Evolutionary conservation across 2,888 invertebrate species (phyloP), one percentile per base, ranked within the genome.

Genomic region (Eupithecia insigniata): DNA sequence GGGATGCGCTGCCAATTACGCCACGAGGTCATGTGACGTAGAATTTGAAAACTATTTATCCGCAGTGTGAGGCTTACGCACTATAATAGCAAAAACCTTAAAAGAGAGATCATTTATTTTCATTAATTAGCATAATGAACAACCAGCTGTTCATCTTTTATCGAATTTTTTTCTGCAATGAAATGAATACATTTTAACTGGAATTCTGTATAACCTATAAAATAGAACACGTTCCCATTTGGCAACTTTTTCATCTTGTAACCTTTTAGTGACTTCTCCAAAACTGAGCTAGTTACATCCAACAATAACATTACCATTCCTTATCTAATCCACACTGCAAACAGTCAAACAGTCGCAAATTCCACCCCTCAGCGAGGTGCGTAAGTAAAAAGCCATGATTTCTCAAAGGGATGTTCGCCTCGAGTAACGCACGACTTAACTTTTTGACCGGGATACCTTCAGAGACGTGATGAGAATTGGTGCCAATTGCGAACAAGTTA

Each of bases 391-490:
- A 85, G 81, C 87, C 87, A 90, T 92, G 92, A 92, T 92, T 92
- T 92, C 92, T 91, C 92, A 89, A 89, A 92, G 92, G 92, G 88
- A 90, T 90, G 91, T 90, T 88, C 89, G 89, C 73, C 69, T 66
- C 71, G 77, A 75, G 79, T 79, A 79, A 88, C 92, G 92, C 92
- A 92, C 92, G 92, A 92, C 90, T 91, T 90, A 88, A 91, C 92
- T 92, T 91, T 92, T 89, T 92, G 92, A 92, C 92, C 91, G 90
- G 92, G 90, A 90, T 92, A 92, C 92, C 92, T 92, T 88, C 82
- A 81, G 78, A 81, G 84, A 92, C 92, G 92, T 92, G 92, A 92
- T 85, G 81, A 80, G 92, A 91, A 92, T 92, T 81, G 83, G 81
- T 79, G 79, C 80, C 76, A 61, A 77, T 73, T 55, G 78, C 83